Conservation (phyloP, 2,888 invertebrate genomes). For the Argyra leucocephala region DNA sequence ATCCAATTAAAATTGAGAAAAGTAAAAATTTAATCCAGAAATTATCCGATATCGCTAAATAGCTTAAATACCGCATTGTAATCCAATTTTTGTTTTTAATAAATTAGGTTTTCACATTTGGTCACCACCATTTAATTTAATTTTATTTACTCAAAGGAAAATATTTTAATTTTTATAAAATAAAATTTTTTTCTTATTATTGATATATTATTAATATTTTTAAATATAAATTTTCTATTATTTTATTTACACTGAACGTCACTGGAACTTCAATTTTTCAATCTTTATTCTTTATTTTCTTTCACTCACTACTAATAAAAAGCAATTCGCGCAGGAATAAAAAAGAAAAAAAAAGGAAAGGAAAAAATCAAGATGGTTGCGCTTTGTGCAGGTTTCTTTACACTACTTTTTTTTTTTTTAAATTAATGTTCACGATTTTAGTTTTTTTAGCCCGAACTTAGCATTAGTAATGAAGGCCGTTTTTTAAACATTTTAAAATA, state of each 20-base stretch:
- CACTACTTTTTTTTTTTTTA: neutral
- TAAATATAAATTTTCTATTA: too few species aligned
- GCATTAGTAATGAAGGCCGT: neutral
- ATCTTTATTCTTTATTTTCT: neutral
- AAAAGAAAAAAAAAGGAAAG: neutral
- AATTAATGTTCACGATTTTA: neutral
- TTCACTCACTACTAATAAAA: neutral
- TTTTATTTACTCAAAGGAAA: too few species aligned
- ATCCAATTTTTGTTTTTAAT: constrained; percentile 27
- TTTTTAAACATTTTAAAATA: neutral
- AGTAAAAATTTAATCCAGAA: constrained; percentile 34
- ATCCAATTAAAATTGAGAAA: constrained; percentile 19
- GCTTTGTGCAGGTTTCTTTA: neutral
- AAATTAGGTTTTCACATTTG: neutral
- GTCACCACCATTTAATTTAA: neutral
- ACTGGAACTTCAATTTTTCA: neutral
- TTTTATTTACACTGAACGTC: neutral
- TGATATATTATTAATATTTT: neutral
- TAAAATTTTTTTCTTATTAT: neutral
- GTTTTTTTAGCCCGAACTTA: neutral
- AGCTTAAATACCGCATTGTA: constrained; percentile 35
- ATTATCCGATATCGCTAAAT: constrained; percentile 35
- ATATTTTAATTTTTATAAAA: neutral
- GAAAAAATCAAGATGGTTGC: constrained; percentile 4
- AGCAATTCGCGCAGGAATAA: neutral